A percentile compares a stretch with the other conserved stretches of the same genome.
These are phyloP conservation scores for Anguilla megastoma DNA, from an alignment of 2,797 vertebrate genomes.

Conservation along the genomic window DNA sequence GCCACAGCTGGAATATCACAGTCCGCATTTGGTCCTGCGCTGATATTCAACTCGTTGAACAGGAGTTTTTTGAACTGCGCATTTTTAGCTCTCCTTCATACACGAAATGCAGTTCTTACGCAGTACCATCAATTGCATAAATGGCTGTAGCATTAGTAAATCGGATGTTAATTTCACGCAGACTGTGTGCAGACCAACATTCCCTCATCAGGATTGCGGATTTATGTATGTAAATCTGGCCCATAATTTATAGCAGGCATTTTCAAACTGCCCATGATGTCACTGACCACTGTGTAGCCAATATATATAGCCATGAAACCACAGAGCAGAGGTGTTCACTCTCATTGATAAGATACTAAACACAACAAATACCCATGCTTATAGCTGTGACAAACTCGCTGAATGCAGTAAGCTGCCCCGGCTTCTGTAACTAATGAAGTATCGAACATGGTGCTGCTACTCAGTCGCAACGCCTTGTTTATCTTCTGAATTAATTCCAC, in stretches of 20 bases:
- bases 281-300: neutral
- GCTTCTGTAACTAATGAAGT: neutral
- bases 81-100: too few relatives aligned
- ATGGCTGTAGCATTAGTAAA: too few relatives aligned
- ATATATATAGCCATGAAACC: neutral
- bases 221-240: neutral
- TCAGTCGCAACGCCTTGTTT: slow-evolving; percentile 2
- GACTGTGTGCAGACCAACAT: too few relatives aligned
- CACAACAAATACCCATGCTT: neutral
- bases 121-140: too few relatives aligned
- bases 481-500: slow-evolving; percentile 12
- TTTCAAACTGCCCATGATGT: neutral
- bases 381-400: neutral
- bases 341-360: neutral
- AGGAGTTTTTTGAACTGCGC: too few relatives aligned
- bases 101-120: too few relatives aligned
- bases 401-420: neutral
- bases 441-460: neutral
- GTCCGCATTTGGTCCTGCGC: too few relatives aligned
- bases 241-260: neutral
- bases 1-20: too few relatives aligned
- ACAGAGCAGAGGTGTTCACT: neutral
- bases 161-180: too few relatives aligned
- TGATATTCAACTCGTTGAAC: too few relatives aligned
- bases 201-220: too few relatives aligned